phyloP scores from a whole-genome alignment of 2,113 vertebrate species.

The Sinocyclocheilus grahami region DNA sequence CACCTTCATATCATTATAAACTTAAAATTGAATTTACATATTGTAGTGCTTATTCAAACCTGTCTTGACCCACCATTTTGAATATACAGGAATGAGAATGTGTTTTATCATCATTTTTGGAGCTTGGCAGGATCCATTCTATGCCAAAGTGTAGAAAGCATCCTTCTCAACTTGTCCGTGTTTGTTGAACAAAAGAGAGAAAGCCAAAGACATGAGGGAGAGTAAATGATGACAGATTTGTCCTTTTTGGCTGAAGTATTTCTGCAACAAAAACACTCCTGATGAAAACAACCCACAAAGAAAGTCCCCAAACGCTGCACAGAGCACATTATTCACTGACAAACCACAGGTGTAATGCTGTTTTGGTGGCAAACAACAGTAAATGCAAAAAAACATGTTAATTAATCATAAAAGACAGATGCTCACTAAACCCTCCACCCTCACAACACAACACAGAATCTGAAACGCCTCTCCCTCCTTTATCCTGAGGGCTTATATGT shows the following conservation, averaged over 20 bases:
- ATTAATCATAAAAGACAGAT: constrained; percentile 27
- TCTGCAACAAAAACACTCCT: background rate
- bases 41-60: background rate
- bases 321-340: constrained; percentile 22
- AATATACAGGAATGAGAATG: background rate
- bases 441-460: background rate
- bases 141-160: background rate
- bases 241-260: constrained; percentile 1
- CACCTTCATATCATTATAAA: background rate
- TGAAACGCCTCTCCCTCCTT: background rate
- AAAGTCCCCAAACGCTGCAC: background rate
- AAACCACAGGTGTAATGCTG: constrained; percentile 7
- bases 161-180: background rate
- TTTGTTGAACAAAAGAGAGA: background rate
- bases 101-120: background rate
- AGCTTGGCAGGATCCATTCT: background rate
- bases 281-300: background rate
- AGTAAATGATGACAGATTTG: constrained; percentile 17
- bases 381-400: constrained; percentile 19
- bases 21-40: background rate
- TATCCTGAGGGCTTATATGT: background rate
- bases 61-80: background rate
- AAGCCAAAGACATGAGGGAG: background rate
- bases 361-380: constrained; percentile 19
- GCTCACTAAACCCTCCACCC: background rate